A percentile compares a stretch with the other conserved stretches of the same genome.
Evolutionary conservation across 2,888 invertebrate species (phyloP).

Genomic region (Acronicta psi): DNA sequence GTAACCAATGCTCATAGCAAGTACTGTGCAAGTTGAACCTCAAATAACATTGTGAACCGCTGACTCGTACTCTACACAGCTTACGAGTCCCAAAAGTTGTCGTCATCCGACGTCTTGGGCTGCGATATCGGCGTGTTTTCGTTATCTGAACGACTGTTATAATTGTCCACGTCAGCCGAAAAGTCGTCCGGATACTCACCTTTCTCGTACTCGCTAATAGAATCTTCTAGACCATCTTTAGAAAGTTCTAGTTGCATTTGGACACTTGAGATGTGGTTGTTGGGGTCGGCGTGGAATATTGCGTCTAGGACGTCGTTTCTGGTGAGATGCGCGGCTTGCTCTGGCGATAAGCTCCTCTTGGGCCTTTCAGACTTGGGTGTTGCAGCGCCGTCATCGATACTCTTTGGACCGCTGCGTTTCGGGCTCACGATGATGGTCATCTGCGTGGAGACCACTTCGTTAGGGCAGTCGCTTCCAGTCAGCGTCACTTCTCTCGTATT

Average conservation of each 20-base stretch:
- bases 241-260: slow-evolving; percentile 62
- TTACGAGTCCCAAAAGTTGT: slow-evolving; percentile 79
- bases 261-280: slow-evolving; percentile 59
- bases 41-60: slow-evolving; percentile 1
- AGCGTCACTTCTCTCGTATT: slow-evolving; percentile 48
- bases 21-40: slow-evolving; percentile 3
- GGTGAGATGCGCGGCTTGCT: slow-evolving; percentile 56
- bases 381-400: background rate
- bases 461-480: slow-evolving; percentile 38
- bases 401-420: slow-evolving; percentile 42
- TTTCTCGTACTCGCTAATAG: slow-evolving; percentile 56
- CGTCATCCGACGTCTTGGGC: slow-evolving; percentile 73
- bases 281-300: slow-evolving; percentile 62
- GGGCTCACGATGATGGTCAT: slow-evolving; percentile 76
- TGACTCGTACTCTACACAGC: slow-evolving; percentile 3
- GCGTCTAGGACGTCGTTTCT: slow-evolving; percentile 68
- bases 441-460: slow-evolving; percentile 53
- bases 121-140: slow-evolving; percentile 72
- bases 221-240: slow-evolving; percentile 55
- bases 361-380: background rate
- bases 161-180: slow-evolving; percentile 76
- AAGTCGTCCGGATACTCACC: slow-evolving; percentile 71
- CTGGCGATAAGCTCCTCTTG: slow-evolving; percentile 50
- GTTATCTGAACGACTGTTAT: slow-evolving; percentile 68
- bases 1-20: background rate